Evolutionary conservation across 2,113 vertebrate genomes (phyloP).

Genomic region (Catagonus wagneri): DNA sequence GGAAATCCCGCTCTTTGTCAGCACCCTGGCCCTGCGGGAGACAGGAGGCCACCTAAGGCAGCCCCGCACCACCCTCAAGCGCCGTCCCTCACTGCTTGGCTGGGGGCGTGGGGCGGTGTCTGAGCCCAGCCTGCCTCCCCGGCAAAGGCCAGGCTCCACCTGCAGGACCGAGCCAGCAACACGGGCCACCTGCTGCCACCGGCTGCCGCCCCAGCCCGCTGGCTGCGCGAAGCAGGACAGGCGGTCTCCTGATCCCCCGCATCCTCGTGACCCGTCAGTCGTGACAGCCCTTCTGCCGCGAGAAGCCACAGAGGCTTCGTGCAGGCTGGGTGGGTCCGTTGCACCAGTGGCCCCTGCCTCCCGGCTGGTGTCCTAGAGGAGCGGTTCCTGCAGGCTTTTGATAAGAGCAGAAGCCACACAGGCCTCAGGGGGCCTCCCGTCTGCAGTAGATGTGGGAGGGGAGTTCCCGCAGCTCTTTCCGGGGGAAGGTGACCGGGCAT

Average conservation of each 20-base stretch:
- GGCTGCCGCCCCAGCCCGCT: neutral
- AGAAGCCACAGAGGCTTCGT: slow-evolving; percentile 76
- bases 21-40: neutral
- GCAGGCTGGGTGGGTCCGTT: slow-evolving; percentile 46
- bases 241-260: slow-evolving; percentile 31
- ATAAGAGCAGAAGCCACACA: neutral
- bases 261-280: slow-evolving; percentile 29
- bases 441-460: neutral
- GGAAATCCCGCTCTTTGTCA: neutral
- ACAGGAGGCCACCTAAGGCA: neutral
- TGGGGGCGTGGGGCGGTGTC: accelerated
- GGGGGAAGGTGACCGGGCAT: neutral
- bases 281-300: slow-evolving; percentile 8
- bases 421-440: neutral
- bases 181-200: accelerated
- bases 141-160: neutral
- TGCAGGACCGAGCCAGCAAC: neutral
- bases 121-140: neutral
- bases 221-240: neutral
- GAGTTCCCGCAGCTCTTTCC: neutral
- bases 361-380: neutral
- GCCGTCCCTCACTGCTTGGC: accelerated
- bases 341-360: neutral
- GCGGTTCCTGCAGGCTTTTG: slow-evolving; percentile 16
- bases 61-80: accelerated